A percentile compares a stretch with the other conserved stretches of the same genome.
Evolutionary conservation across 1,140 invertebrate genomes (phyloP).

Genomic region (Diabrotica undecimpunctata): DNA sequence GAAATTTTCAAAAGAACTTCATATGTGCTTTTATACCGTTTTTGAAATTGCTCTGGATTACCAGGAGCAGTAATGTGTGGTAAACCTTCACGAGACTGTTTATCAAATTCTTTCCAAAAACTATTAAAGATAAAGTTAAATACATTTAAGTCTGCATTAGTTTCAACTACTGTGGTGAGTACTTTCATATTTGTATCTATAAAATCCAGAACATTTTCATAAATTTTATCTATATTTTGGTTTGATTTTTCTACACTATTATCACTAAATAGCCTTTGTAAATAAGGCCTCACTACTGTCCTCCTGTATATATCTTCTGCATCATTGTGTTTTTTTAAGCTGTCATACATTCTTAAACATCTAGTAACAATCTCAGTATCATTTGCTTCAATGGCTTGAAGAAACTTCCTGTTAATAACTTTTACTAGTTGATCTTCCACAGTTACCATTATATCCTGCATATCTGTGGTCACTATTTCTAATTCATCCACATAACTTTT

Average conservation of each 20-base stretch:
- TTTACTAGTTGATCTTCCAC: constrained; percentile 56
- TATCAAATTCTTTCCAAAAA: constrained; percentile 83
- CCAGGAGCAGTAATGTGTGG: constrained; percentile 85
- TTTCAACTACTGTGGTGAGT: constrained; percentile 57
- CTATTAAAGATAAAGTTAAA: constrained; percentile 86
- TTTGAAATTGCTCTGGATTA: constrained; percentile 83
- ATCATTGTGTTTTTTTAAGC: constrained; percentile 62
- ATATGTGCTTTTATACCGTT: constrained; percentile 76
- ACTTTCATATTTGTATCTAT: constrained; percentile 63
- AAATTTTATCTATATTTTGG: constrained; percentile 72
- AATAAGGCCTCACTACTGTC: constrained; percentile 66
- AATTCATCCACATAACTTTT: constrained; percentile 60
- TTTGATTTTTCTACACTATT: constrained; percentile 59
- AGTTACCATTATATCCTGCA: constrained; percentile 46
- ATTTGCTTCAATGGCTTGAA: constrained; percentile 56
- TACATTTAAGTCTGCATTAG: constrained; percentile 52
- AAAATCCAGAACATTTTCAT: constrained; percentile 68
- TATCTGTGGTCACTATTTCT: constrained; percentile 51
- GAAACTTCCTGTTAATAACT: constrained; percentile 59
- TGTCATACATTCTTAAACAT: constrained; percentile 64
- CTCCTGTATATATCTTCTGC: constrained; percentile 70
- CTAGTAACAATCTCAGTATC: constrained; percentile 55
- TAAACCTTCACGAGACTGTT: constrained; percentile 70
- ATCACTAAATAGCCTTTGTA: constrained; percentile 74
- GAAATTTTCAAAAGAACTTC: constrained; percentile 77